Conservation (phyloP, 1,140 invertebrate genomes). For the Cydia splendana region DNA sequence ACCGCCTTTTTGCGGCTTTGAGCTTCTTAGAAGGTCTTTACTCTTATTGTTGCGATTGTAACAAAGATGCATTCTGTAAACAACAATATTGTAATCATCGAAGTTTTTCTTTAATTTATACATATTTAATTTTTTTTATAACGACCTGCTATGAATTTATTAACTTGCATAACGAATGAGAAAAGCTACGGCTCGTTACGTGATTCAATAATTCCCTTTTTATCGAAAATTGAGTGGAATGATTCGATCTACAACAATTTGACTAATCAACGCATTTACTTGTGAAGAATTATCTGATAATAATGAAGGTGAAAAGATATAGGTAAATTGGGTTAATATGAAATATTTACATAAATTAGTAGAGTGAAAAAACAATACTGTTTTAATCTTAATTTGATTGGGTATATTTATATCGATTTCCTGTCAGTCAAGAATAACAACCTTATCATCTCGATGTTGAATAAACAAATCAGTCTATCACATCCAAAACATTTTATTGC, state of each 20-base stretch:
- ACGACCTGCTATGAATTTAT: background rate
- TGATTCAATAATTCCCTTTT: slow-evolving; percentile 10
- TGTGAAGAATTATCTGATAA: background rate
- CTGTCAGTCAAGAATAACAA: background rate
- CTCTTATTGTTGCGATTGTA: background rate
- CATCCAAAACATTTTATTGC: background rate
- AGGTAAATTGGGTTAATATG: background rate
- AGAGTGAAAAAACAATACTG: background rate
- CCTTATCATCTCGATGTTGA: background rate
- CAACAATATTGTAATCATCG: background rate
- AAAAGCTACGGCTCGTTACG: slow-evolving; percentile 16
- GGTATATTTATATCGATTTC: background rate
- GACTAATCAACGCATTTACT: slow-evolving; percentile 3
- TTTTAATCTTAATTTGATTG: background rate
- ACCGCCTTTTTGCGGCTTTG: slow-evolving; percentile 2
- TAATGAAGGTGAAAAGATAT: background rate
- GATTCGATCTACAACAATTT: slow-evolving; percentile 15
- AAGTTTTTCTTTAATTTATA: background rate
- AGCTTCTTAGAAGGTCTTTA: background rate
- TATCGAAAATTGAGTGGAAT: slow-evolving; percentile 23
- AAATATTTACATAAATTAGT: background rate
- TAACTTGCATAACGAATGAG: background rate
- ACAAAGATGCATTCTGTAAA: background rate
- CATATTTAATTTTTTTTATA: background rate
- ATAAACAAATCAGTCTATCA: background rate